phyloP scores from a whole-genome alignment of 2,888 invertebrate species.

The Diarsia dahlii region DNA sequence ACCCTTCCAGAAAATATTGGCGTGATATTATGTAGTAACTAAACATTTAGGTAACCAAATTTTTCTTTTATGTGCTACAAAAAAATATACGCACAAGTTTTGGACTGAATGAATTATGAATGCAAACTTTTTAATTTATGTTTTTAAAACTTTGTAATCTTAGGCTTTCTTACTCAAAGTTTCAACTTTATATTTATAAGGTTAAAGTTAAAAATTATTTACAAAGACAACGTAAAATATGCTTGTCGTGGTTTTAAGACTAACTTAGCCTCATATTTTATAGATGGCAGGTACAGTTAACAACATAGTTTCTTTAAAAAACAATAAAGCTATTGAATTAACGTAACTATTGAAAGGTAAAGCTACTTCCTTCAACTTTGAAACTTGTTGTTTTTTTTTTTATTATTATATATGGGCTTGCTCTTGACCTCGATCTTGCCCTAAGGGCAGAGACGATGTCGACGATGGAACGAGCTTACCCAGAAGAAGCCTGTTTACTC shows the following conservation, averaged over 20 bases:
- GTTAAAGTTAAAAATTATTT: neutral
- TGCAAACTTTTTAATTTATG: conserved; percentile 8
- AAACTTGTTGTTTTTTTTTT: too few species aligned
- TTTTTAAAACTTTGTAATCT: conserved; percentile 2
- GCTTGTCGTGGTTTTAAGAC: neutral
- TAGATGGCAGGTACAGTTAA: too few species aligned
- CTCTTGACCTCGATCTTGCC: too few species aligned
- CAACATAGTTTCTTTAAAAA: neutral
- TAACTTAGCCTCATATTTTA: neutral
- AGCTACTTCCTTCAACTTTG: neutral
- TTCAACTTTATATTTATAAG: conserved; percentile 17
- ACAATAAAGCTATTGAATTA: too few species aligned
- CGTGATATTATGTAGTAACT: neutral
- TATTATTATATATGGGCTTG: too few species aligned
- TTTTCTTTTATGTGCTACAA: neutral
- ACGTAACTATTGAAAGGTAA: neutral
- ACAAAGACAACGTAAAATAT: neutral
- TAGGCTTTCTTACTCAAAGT: neutral
- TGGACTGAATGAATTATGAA: neutral
- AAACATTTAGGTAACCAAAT: neutral
- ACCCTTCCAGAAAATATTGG: neutral
- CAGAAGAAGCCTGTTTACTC: too few species aligned
- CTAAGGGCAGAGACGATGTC: too few species aligned
- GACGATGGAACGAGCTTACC: too few species aligned
- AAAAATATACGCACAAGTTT: neutral